Evolutionary conservation across 2,797 vertebrate species (phyloP).

Genomic region (Rhynchonycteris naso): DNA sequence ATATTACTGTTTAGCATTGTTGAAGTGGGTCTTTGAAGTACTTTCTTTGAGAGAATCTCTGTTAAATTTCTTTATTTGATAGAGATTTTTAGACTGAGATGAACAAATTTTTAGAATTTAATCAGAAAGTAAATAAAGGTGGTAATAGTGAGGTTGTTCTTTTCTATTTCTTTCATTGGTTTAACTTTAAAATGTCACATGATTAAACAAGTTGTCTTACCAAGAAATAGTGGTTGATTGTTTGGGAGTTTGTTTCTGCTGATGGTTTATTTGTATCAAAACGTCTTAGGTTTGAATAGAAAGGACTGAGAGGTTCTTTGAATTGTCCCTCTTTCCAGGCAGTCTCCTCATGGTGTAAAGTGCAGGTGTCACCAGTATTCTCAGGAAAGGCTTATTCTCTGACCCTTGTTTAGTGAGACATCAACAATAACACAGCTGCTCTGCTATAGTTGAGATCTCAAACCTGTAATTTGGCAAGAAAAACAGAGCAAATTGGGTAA

Average conservation of each 20-base stretch:
- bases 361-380: constrained; percentile 39
- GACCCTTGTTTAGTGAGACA: constrained; percentile 79
- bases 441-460: constrained; percentile 83
- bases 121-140: neutral
- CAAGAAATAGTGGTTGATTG: neutral
- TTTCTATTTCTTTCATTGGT: neutral
- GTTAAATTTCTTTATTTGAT: constrained; percentile 13
- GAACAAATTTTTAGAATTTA: neutral
- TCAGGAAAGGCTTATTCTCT: constrained; percentile 52
- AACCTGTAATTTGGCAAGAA: constrained; percentile 87
- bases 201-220: neutral
- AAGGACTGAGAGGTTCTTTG: neutral
- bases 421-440: constrained; percentile 85
- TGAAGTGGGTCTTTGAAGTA: constrained; percentile 41
- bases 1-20: neutral
- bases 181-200: neutral
- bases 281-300: neutral
- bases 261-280: constrained; percentile 42
- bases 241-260: constrained; percentile 35
- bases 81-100: constrained; percentile 2
- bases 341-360: neutral
- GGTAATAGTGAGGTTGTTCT: neutral
- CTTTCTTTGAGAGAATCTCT: neutral
- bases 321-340: neutral
- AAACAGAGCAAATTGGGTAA: constrained; percentile 86